Conservation (phyloP, 2,888 invertebrate species). For the Sipha maydis region DNA sequence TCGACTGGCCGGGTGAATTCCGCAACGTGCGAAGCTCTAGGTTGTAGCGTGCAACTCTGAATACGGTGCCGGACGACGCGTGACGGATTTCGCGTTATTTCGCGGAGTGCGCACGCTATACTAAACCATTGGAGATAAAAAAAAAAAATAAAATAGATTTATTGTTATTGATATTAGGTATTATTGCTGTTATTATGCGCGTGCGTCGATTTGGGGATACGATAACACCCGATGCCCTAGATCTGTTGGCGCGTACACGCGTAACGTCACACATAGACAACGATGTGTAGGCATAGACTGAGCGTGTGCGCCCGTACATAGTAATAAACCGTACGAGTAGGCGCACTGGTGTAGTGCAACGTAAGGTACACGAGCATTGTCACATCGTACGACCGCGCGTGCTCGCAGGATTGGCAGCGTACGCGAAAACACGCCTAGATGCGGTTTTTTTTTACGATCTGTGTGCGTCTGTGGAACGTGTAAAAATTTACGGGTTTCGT, state of each 20-base stretch:
- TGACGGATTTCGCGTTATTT: background rate
- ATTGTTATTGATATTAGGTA: background rate
- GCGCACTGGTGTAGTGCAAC: background rate
- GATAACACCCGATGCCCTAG: slow-evolving; percentile 12
- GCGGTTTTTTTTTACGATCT: background rate
- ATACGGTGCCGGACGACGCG: background rate
- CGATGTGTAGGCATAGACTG: too few species aligned
- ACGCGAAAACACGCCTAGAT: slow-evolving; percentile 5
- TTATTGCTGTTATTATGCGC: background rate
- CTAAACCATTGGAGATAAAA: too few species aligned
- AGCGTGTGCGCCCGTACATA: background rate
- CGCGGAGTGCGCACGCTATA: too few species aligned
- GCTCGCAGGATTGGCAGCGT: background rate
- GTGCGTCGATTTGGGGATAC: background rate
- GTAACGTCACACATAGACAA: too few species aligned
- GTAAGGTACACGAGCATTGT: slow-evolving; percentile 15
- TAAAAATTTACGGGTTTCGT: background rate
- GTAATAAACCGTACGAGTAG: background rate
- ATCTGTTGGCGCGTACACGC: background rate
- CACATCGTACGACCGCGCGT: slow-evolving; percentile 9
- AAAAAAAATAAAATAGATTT: too few species aligned
- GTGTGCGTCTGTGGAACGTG: background rate
- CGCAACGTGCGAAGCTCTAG: too few species aligned
- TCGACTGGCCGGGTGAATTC: too few species aligned
- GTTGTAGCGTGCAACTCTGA: too few species aligned